A percentile compares a stretch with the other conserved stretches of the same genome.
Conservation (phyloP, 2,113 vertebrate genomes). For the Brachyistius frenatus region DNA sequence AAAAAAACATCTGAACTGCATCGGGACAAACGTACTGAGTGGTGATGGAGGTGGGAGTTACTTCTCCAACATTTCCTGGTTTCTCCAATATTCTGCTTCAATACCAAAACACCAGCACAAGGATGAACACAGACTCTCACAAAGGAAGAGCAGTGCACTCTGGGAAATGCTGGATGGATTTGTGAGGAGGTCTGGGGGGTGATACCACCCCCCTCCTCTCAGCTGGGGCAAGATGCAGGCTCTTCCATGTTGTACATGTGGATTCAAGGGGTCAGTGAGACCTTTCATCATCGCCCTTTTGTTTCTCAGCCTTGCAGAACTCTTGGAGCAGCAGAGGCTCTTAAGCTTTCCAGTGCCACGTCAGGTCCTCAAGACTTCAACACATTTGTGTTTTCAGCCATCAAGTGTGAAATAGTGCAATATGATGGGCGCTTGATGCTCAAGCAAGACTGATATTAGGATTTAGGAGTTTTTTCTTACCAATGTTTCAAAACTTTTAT, state of each 20-base stretch:
- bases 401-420: constrained; percentile 82
- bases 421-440: constrained; percentile 86
- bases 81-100: constrained; percentile 59
- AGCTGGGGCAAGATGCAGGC: constrained; percentile 76
- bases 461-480: constrained; percentile 79
- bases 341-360: constrained; percentile 71
- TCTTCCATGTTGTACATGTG: constrained; percentile 72
- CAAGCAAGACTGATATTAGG: constrained; percentile 81
- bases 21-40: constrained; percentile 74
- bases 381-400: constrained; percentile 84
- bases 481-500: constrained; percentile 81
- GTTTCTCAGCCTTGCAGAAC: constrained; percentile 81
- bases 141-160: constrained; percentile 78
- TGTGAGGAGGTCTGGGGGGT: not conserved
- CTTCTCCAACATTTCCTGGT: constrained; percentile 45
- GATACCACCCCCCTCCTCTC: constrained; percentile 17
- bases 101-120: constrained; percentile 72
- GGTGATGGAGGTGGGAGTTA: constrained; percentile 61
- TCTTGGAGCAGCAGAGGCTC: constrained; percentile 74
- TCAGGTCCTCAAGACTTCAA: constrained; percentile 76
- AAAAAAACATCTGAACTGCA: constrained; percentile 70
- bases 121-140: constrained; percentile 76
- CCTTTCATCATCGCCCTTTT: constrained; percentile 73
- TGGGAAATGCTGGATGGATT: constrained; percentile 69
- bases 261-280: constrained; percentile 57